phyloP scores from a whole-genome alignment of 1,140 invertebrate genomes.

The Eufriesea mexicana region DNA sequence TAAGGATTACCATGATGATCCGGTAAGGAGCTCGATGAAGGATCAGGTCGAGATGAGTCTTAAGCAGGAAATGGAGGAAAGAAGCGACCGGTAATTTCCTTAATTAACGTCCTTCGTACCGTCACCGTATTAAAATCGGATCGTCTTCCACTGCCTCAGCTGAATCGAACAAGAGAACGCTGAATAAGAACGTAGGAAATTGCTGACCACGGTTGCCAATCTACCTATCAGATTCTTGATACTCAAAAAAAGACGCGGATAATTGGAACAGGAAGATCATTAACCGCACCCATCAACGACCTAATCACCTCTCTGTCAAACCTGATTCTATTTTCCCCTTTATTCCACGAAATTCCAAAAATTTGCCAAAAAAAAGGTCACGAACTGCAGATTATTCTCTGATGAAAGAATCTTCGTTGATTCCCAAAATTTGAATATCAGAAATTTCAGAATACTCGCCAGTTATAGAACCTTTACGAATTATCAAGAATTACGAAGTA shows the following conservation, averaged over 20 bases:
- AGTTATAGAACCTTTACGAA: too few species aligned
- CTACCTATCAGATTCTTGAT: not conserved
- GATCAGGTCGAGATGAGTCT: not conserved
- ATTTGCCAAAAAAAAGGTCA: too few species aligned
- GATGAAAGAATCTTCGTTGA: too few species aligned
- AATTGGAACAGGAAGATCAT: not conserved
- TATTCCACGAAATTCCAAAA: too few species aligned
- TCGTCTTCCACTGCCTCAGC: not conserved
- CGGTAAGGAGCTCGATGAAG: not conserved
- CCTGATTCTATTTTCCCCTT: not conserved
- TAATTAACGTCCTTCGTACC: conserved; percentile 18
- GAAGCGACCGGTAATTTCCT: conserved; percentile 12
- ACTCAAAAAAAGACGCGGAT: not conserved
- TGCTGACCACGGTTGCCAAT: conserved; percentile 1
- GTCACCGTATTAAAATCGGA: conserved; percentile 5
- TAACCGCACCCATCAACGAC: not conserved
- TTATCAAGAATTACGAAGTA: too few species aligned
- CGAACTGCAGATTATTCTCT: too few species aligned
- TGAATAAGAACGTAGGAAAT: not conserved
- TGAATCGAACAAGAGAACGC: conserved; percentile 12
- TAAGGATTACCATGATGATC: not conserved
- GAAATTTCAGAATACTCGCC: too few species aligned
- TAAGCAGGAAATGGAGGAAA: not conserved
- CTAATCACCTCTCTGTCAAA: conserved; percentile 1
- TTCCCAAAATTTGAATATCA: too few species aligned